Evolutionary conservation across 2,888 invertebrate species (phyloP), one percentile per base, ranked within the genome.

Genomic region (Lasioglossum malachurum): DNA sequence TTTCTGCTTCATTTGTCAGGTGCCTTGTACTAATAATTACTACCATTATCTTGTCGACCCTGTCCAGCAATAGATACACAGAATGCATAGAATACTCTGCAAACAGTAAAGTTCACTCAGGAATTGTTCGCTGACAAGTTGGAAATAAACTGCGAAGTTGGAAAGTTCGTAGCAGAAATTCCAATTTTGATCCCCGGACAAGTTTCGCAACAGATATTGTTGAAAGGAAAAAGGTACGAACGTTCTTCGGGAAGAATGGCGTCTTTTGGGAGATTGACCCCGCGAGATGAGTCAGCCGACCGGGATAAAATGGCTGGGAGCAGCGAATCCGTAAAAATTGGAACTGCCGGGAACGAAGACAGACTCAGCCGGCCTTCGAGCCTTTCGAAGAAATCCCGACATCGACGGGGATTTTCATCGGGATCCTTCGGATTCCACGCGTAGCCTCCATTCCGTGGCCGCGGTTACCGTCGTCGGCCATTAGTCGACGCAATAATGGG

Each of bases 341-440:
- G 12, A 75, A 31, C 27, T 31, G 49, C 4, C 46, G 44, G 60
- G 31, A 27, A 41, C 41, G 31, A 19, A 27, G 75, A 31, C 35
- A 23, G 71, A n/a, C 35, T 16, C 27, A 10, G 27, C 14, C 7
- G 27, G 35, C 82, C 79, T 80, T 81, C 86, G 64, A 27, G 78
- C 35, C 60, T 86, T 84, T 86, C 83, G 79, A 87, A 83, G 83
- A 83, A 86, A 67, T 53, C 80, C 67, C 41, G 69, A 73, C 72
- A 77, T 75, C 71, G 77, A 72, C 73, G 69, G 73, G 86, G 87
- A 83, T 83, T 87, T 87, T 76, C 87, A 75, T 81, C 73, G 75
- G 64, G 78, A 87, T 86, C 81, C 78, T 86, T 83, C 80, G 83
- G 46, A 87, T 87, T 87, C 87, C 87, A 57, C 69, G 81, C 87